Base-by-base conservation (phyloP, 1,140 invertebrate genomes). In the Varroa destructor region DNA sequence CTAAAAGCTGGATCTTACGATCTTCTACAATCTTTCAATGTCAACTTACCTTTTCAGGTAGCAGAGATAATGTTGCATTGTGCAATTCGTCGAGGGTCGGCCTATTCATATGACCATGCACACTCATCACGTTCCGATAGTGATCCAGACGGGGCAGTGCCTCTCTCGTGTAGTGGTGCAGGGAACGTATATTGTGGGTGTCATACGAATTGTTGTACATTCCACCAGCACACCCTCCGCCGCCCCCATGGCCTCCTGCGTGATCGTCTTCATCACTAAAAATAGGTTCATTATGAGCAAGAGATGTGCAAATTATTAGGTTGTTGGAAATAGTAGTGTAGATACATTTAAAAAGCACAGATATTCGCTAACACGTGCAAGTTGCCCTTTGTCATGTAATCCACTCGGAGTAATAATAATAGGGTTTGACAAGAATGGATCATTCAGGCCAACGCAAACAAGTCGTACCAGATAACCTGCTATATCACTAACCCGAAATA, bases 61-160 rank as follows among this genome's bases (percentile, higher is more conserved):
- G 61, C 14, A 67, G 61, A 40, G 61, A 67, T 2, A 67, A 77
- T 36, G 88, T 89, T 40, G 87, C 85, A 78, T 93, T 90, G 80
- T 94, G 91, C 1, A 97, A 84, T 81, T 96, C 91, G 77, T 94
- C 91, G 14, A 97, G 81, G 1, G 93, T 94, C 2, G 93, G 93
- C 77, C 88, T 84, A 76, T 89, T 90, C 25, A 87, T 89, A 1
- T 89, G 89, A 76, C 91, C 90, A 57, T 94, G 87, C 1, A 84
- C 76, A 36, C 89, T 91, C 83, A 94, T 84, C 73, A 94, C 88
- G 79, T 96, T 94, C 72, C 92, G 85, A 81, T 97, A 97, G 82
- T 95, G 93, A 78, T 95, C 92, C 76, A 93, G 80, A 67, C 91
- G 83, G 6, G 92, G 92, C 57, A 95, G 78, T 1, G 91, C 91